These are phyloP conservation scores for Drosophila anomelani DNA, from an alignment of 2,888 invertebrate species.

Conservation along the genomic window DNA sequence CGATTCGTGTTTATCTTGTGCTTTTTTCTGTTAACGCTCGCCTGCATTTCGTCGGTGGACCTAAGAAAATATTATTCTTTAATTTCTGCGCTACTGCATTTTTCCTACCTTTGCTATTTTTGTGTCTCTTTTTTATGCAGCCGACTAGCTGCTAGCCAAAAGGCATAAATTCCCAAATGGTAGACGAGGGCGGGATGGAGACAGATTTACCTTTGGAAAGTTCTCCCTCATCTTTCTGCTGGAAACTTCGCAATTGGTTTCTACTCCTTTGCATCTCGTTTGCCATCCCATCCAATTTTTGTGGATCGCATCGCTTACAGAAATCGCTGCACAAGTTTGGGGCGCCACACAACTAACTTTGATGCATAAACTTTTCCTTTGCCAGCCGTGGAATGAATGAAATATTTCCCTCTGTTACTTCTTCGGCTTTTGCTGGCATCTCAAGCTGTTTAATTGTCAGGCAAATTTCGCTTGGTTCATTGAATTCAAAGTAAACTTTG, in stretches of 20 bases:
- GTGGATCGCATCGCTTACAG: constrained; percentile 65
- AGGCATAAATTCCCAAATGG: constrained; percentile 72
- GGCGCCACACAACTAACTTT: constrained; percentile 63
- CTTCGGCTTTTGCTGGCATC: constrained; percentile 29
- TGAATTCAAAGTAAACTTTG: constrained; percentile 66
- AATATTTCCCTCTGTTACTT: constrained; percentile 23
- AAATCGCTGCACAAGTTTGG: constrained; percentile 68
- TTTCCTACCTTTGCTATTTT: constrained; percentile 40
- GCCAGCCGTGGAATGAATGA: constrained; percentile 55
- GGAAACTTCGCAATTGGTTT: constrained; percentile 48
- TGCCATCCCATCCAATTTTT: constrained; percentile 46
- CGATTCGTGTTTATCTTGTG: constrained; percentile 13
- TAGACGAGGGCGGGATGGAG: constrained; percentile 15
- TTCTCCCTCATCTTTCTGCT: constrained; percentile 29
- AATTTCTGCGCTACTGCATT: constrained; percentile 74
- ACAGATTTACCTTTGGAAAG: constrained; percentile 40
- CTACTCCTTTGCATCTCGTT: constrained; percentile 27
- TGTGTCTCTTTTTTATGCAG: constrained; percentile 32
- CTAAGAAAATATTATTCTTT: constrained; percentile 78
- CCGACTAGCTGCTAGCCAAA: constrained; percentile 54
- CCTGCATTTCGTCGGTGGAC: constrained; percentile 67
- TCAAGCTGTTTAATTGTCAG: constrained; percentile 75
- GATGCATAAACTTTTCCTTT: constrained; percentile 65
- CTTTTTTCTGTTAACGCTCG: constrained; percentile 58
- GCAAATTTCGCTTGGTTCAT: constrained; percentile 68